Evolutionary conservation across 2,797 vertebrate species (phyloP).

Genomic region (Myiothlypis coronata): DNA sequence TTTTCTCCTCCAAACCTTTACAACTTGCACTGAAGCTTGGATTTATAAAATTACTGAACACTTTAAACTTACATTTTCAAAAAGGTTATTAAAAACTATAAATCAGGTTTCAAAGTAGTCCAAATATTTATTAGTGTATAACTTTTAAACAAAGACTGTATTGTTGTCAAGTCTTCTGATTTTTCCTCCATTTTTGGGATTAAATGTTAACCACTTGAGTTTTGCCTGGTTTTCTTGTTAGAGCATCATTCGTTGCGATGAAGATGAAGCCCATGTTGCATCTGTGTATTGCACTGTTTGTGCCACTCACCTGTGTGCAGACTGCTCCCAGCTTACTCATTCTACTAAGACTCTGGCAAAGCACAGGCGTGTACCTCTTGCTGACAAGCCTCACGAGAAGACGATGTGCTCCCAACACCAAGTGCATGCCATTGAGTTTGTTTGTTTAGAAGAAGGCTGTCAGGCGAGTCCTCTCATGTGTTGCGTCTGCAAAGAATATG

Average conservation of each 20-base stretch:
- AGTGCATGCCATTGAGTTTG: constrained; percentile 97
- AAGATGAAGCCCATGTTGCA: constrained; percentile 93
- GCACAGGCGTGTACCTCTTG: constrained; percentile 92
- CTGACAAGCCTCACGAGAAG: constrained; percentile 97
- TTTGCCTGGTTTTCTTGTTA: constrained; percentile 43
- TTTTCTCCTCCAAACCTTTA: not conserved
- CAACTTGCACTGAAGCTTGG: not conserved
- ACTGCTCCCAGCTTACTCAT: constrained; percentile 95
- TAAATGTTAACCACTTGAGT: not conserved
- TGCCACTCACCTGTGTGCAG: constrained; percentile 93
- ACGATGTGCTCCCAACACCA: constrained; percentile 95
- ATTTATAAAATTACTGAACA: not conserved
- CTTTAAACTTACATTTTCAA: not conserved
- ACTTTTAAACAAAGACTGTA: not conserved
- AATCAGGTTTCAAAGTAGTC: not conserved
- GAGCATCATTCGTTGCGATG: constrained; percentile 94
- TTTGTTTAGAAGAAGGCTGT: constrained; percentile 94
- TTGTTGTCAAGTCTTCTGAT: not conserved
- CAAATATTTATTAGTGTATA: not conserved
- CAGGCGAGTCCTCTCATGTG: constrained; percentile 94
- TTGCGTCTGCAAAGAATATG: constrained; percentile 98
- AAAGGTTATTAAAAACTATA: not conserved
- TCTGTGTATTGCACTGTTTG: constrained; percentile 97
- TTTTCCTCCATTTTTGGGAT: not conserved
- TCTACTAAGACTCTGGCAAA: constrained; percentile 97